Percentiles rank a stretch among this genome's conserved stretches.
Evolutionary conservation across 1,140 invertebrate genomes (phyloP).

Genomic region (Zophobas atratus): DNA sequence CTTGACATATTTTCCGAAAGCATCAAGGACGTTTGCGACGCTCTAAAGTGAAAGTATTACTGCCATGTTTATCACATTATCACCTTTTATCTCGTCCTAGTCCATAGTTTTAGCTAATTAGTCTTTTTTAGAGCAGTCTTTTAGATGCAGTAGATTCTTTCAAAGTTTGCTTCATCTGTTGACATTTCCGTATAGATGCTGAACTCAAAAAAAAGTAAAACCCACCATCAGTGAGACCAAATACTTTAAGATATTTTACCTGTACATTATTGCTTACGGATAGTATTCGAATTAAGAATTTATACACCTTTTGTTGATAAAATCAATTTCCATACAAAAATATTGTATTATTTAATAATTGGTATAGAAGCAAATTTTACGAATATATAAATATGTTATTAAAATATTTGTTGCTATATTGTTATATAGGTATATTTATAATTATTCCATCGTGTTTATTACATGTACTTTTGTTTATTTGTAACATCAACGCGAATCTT

Average conservation of each 20-base stretch:
- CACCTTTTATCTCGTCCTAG: constrained; percentile 45
- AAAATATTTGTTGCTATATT: constrained; percentile 64
- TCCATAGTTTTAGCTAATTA: constrained; percentile 49
- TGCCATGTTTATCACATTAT: constrained; percentile 52
- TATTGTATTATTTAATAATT: constrained; percentile 37
- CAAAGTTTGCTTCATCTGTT: constrained; percentile 47
- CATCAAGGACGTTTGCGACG: constrained; percentile 48
- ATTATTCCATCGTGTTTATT: constrained; percentile 48
- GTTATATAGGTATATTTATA: constrained; percentile 61
- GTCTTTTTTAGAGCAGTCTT: constrained; percentile 50
- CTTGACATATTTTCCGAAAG: constrained; percentile 36
- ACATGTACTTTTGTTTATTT: constrained; percentile 22
- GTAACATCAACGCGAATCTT: constrained; percentile 18
- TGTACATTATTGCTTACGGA: constrained; percentile 58
- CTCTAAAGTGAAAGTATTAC: constrained; percentile 50
- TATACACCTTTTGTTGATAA: constrained; percentile 58
- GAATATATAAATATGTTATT: constrained; percentile 57
- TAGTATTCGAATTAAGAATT: constrained; percentile 54
- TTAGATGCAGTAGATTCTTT: constrained; percentile 42
- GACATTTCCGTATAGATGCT: constrained; percentile 40
- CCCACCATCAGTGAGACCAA: constrained; percentile 60
- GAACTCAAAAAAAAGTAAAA: constrained; percentile 38
- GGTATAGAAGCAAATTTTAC: constrained; percentile 57
- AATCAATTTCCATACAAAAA: constrained; percentile 54
- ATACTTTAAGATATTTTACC: constrained; percentile 58